phyloP scores from a whole-genome alignment of 2,113 vertebrate species.

The Chionis minor region DNA sequence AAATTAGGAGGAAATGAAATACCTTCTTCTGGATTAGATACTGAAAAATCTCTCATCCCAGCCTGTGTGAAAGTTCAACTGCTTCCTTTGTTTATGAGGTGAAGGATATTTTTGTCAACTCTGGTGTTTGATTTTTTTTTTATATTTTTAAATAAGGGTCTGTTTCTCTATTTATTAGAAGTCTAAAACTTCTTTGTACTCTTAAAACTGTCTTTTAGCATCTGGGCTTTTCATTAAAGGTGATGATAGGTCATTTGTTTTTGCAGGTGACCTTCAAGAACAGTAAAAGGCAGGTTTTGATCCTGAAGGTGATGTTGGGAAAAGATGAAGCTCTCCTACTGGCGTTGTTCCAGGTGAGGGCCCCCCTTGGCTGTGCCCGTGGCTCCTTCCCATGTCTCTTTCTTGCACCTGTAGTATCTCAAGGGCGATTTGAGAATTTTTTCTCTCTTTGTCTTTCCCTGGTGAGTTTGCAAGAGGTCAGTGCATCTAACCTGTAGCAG shows the following conservation, averaged over 20 bases:
- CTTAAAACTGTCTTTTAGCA: slow-evolving; percentile 18
- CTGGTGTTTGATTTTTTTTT: neutral
- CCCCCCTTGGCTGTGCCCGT: neutral
- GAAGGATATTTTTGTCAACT: slow-evolving; percentile 31
- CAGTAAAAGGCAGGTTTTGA: slow-evolving; percentile 40
- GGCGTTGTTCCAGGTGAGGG: neutral
- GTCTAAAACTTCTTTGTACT: slow-evolving; percentile 54
- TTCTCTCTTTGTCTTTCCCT: neutral
- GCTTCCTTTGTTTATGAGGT: neutral
- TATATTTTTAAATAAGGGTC: neutral
- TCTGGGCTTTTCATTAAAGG: slow-evolving; percentile 61
- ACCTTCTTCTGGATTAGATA: neutral
- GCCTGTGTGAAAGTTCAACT: neutral
- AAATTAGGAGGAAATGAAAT: neutral
- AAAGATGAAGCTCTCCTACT: neutral
- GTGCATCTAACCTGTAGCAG: neutral
- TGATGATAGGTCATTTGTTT: slow-evolving; percentile 42
- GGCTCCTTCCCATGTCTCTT: neutral
- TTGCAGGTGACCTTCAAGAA: neutral
- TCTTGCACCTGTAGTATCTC: neutral
- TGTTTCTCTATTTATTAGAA: slow-evolving; percentile 3
- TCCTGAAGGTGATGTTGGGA: neutral
- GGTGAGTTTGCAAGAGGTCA: neutral
- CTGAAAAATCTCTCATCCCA: neutral
- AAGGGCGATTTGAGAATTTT: neutral